Evolutionary conservation across 23 tunicate genomes (phyloP), one percentile per base, ranked within the genome.

Genomic region (Styela plicata): DNA sequence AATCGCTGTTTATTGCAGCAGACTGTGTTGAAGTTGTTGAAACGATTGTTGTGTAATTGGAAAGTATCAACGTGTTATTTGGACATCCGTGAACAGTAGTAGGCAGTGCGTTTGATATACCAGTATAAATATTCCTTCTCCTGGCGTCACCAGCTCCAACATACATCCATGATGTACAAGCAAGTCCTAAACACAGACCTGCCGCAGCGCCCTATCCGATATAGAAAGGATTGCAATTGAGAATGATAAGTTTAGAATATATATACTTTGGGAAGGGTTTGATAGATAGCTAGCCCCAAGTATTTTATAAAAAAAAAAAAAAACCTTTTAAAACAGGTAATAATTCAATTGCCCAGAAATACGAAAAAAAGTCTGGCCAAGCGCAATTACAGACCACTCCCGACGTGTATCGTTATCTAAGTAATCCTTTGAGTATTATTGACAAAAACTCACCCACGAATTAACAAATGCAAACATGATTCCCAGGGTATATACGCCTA

Each of bases 391-490:
- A n/a, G n/a, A n/a, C n/a, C n/a, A n/a, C n/a, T n/a, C n/a, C n/a
- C n/a, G n/a, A n/a, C n/a, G n/a, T n/a, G n/a, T n/a, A n/a, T n/a
- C n/a, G n/a, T n/a, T n/a, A n/a, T n/a, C n/a, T n/a, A n/a, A n/a
- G n/a, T n/a, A n/a, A n/a, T n/a, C n/a, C n/a, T n/a, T n/a, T n/a
- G n/a, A n/a, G n/a, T n/a, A n/a, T n/a, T n/a, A n/a, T n/a, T n/a
- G n/a, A 17, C 26, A 19, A 0, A 27, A 32, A 35, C 97, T 83
- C 74, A 92, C 97, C 83, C 74, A 83, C 3, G 91, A 86, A 34
- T 92, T 92, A 22, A 83, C 91, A 36, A 92, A 92, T 22, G 91
- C 88, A 79, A 92, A 92, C 24, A 92, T 35, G 13, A 87, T n/a
- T 29, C 91, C 97, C 0, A 92, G 65, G 1, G 97, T 87, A 61